phyloP scores from a whole-genome alignment of 2,113 vertebrate species.

The Vombatus ursinus region DNA sequence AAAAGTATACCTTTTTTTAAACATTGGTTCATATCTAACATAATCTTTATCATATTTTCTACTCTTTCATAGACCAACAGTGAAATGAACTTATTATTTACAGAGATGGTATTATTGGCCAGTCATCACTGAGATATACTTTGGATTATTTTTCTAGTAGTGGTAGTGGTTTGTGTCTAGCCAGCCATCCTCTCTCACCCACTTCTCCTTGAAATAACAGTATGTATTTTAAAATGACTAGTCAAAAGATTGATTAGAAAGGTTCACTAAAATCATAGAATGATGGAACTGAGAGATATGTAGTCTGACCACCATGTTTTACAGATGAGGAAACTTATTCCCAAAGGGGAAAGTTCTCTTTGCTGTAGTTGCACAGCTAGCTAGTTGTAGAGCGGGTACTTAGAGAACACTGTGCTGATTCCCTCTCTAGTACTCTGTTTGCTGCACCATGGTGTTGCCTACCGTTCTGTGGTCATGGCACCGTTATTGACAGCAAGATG shows the following conservation, averaged over 20 bases:
- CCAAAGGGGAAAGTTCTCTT: not conserved
- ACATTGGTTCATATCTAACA: too few relatives aligned
- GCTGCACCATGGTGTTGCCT: not conserved
- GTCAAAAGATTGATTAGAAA: not conserved
- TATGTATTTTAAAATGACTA: not conserved
- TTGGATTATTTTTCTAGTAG: not conserved
- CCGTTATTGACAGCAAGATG: not conserved
- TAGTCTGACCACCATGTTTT: too few relatives aligned
- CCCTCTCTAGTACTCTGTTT: not conserved
- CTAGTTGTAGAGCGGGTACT: not conserved
- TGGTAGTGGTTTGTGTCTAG: not conserved
- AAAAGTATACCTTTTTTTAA: too few relatives aligned
- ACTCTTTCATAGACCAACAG: not conserved
- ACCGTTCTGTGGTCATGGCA: slow-evolving; percentile 7
- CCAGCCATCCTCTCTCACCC: not conserved
- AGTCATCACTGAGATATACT: not conserved
- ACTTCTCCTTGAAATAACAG: not conserved
- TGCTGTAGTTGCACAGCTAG: not conserved
- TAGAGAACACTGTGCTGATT: not conserved
- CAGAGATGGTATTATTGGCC: not conserved
- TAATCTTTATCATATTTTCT: too few relatives aligned
- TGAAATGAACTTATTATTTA: not conserved
- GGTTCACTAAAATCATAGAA: not conserved
- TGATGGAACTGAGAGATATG: not conserved
- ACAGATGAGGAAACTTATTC: not conserved